phyloP scores from a whole-genome alignment of 2,113 vertebrate species.

The Herpailurus yagouaroundi region DNA sequence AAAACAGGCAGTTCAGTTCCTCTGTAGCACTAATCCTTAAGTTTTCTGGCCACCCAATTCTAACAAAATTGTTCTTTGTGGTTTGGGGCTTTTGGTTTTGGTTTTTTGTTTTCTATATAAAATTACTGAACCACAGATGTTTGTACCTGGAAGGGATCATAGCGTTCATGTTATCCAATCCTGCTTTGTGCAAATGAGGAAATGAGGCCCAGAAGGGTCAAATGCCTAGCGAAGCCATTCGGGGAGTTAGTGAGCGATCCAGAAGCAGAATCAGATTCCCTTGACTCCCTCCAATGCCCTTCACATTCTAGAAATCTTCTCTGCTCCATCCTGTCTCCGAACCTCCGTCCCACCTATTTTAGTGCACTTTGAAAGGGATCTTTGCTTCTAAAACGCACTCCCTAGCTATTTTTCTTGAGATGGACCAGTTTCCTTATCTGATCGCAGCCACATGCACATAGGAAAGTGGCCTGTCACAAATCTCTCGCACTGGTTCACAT shows the following conservation, averaged over 20 bases:
- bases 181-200: background rate
- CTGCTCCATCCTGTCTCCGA: background rate
- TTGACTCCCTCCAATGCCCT: background rate
- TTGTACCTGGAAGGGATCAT: background rate
- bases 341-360: background rate
- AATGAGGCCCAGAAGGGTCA: background rate
- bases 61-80: background rate
- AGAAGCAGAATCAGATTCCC: background rate
- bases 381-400: background rate
- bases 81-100: background rate
- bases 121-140: background rate
- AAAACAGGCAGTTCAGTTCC: background rate
- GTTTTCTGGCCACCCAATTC: background rate
- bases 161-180: background rate
- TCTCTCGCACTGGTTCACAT: background rate
- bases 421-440: background rate
- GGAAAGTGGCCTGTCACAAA: background rate
- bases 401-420: slow-evolving; percentile 15
- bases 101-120: background rate
- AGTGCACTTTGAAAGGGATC: slow-evolving; percentile 5
- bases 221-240: background rate
- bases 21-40: background rate
- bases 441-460: background rate
- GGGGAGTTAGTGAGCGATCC: background rate
- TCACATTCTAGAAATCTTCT: background rate